Evolutionary conservation across 2,113 vertebrate species (phyloP).

Genomic region (Tetrax tetrax): DNA sequence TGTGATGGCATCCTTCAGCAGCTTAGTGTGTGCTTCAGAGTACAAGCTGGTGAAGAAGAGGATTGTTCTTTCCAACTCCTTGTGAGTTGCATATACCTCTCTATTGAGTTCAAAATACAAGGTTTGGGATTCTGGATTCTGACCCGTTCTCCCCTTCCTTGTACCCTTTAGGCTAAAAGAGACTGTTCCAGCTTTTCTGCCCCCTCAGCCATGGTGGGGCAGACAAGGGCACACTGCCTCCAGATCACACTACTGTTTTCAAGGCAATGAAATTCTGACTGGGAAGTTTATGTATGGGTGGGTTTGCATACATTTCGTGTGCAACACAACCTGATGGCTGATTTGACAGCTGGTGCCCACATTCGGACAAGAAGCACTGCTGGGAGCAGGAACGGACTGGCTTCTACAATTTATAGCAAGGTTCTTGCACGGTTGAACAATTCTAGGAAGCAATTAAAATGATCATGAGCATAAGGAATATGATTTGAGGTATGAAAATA

Average conservation of each 20-base stretch:
- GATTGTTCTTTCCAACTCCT: not conserved
- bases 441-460: not conserved
- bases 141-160: not conserved
- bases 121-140: not conserved
- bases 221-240: not conserved
- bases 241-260: not conserved
- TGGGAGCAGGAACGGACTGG: not conserved
- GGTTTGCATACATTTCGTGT: not conserved
- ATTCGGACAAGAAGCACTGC: not conserved
- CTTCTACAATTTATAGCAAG: not conserved
- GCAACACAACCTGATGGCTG: not conserved
- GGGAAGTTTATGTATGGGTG: not conserved
- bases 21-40: not conserved
- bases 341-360: not conserved
- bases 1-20: accelerated
- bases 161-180: not conserved
- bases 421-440: not conserved
- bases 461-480: not conserved
- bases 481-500: not conserved
- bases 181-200: not conserved
- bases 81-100: not conserved
- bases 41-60: not conserved
- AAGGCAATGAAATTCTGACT: not conserved
- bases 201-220: no score
- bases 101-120: not conserved